Evolutionary conservation across 2,888 invertebrate genomes (phyloP), one percentile per base, ranked within the genome.

Genomic region (Andricus quercusramuli): DNA sequence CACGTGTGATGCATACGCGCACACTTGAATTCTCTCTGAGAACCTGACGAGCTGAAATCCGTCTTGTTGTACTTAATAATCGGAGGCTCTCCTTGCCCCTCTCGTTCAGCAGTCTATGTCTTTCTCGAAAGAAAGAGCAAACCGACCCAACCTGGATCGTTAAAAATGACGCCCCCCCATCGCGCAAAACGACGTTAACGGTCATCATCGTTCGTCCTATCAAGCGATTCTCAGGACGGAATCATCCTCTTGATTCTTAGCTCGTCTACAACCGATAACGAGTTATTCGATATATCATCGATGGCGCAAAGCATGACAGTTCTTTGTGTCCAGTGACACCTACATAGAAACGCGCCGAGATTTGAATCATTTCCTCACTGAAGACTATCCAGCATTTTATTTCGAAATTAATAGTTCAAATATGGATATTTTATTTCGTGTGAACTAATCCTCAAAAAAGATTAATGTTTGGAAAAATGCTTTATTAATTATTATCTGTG

Each of bases 71-170:
- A 56, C 37, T 74, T 74, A 74, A 74, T 74, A 74, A 74, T 74
- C 74, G 70, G 13, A 29, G 22, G 41, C 78, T 79, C 83, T 78
- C 80, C 81, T 79, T 65, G 68, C 44, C 65, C 76, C 37, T 51
- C 80, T 74, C 78, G 8, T 47, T 20, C 29, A 56, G 37, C 74
- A 37, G 8, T 68, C 65, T 78, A 44, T 76, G 25, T 65, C 66
- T 81, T 62, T 32, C 77, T 74, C 15, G 44, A 56, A 37, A 56
- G 29, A 29, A 56, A 56, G 56, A 74, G 51, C 51, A 29, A 70
- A 51, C 67, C 41, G 41, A 22, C n/a, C 32, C 25, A 70, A 70
- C 29, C 70, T 70, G 51, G 68, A 70, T 70, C 70, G 51, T 70
- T 70, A 70, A 70, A 70, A 70, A 29, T 70, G 70, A 70, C 70